These are phyloP conservation scores for Dendronephthya gigantea DNA, from an alignment of 64 coral and sea anemone genomes.

Conservation along the genomic window DNA sequence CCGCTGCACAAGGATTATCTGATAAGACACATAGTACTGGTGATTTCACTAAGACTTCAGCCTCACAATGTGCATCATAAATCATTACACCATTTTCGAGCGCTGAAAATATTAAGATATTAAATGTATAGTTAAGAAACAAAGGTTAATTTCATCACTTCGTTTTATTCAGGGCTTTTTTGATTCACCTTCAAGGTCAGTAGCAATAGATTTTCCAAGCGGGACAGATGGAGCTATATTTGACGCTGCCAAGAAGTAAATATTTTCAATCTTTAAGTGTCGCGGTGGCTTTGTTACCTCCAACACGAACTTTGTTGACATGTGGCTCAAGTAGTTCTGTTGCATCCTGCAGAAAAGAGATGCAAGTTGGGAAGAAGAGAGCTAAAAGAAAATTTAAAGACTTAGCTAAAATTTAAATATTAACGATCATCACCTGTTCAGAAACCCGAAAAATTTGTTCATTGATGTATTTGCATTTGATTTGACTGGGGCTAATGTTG, in stretches of 20 bases:
- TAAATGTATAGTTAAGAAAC: too few relatives aligned
- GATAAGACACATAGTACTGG: background rate
- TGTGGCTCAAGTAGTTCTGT: background rate
- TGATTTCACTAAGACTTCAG: background rate
- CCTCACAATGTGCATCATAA: too few relatives aligned
- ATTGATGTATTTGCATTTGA: background rate
- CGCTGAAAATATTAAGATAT: too few relatives aligned
- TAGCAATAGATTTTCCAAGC: conserved; percentile 1
- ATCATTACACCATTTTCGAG: too few relatives aligned
- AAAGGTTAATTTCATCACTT: too few relatives aligned
- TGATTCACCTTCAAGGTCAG: background rate
- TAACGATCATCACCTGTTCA: background rate
- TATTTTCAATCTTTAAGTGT: background rate
- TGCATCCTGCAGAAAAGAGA: background rate
- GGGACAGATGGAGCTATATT: background rate
- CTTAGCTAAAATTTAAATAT: too few relatives aligned
- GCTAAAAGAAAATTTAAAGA: too few relatives aligned
- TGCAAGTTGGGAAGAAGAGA: too few relatives aligned
- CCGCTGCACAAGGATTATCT: background rate
- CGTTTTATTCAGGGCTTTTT: too few relatives aligned
- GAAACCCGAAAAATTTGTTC: background rate
- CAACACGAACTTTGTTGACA: background rate
- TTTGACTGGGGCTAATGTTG: background rate
- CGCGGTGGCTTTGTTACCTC: background rate
- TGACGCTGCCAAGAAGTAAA: background rate